phyloP scores from a whole-genome alignment of 2,797 vertebrate genomes.

The Eupleurogrammus muticus region DNA sequence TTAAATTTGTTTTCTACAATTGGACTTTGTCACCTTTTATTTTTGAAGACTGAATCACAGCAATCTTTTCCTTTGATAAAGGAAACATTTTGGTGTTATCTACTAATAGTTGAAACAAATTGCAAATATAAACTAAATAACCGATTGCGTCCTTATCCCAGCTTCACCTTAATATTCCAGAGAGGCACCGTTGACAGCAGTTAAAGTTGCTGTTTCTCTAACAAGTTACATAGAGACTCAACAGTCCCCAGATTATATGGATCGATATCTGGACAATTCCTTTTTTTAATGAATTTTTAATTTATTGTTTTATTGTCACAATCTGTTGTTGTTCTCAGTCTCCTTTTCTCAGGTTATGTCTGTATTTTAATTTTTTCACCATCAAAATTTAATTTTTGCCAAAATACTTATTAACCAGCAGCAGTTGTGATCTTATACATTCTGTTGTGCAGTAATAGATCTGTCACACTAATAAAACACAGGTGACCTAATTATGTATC shows the following conservation, averaged over 20 bases:
- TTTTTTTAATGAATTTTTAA: no score
- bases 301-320: no score
- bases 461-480: neutral
- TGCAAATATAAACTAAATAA: neutral
- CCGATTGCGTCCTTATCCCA: neutral
- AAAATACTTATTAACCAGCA: neutral
- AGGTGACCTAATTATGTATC: neutral
- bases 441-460: neutral
- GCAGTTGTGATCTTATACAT: neutral
- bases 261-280: neutral
- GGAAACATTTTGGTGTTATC: neutral
- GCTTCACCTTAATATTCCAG: neutral
- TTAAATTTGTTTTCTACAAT: neutral
- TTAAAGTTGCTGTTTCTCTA: neutral
- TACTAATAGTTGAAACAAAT: neutral
- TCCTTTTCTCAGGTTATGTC: no score
- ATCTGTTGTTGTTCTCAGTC: neutral
- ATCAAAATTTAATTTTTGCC: conserved; percentile 6
- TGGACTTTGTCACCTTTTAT: neutral
- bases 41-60: neutral
- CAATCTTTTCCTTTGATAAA: neutral
- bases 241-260: neutral
- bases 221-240: neutral
- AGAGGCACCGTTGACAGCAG: conserved; percentile 1
- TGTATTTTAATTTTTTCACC: conserved; percentile 12